These are phyloP conservation scores for Agelaius phoeniceus DNA, from an alignment of 2,113 vertebrate species.

Conservation along the genomic window DNA sequence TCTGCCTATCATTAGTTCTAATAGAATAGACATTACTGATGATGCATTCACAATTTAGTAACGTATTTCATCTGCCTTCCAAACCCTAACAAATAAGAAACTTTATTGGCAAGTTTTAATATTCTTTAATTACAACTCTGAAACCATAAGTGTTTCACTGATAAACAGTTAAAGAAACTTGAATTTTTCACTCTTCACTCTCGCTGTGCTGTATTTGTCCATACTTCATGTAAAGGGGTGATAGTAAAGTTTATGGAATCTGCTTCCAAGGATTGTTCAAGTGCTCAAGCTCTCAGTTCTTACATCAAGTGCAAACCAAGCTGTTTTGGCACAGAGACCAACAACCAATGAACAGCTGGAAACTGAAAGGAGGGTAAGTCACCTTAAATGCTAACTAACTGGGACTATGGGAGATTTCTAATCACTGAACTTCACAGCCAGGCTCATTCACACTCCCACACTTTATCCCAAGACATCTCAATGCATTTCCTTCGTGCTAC, in stretches of 20 bases:
- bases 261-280: neutral
- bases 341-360: neutral
- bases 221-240: neutral
- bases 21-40: neutral
- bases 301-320: neutral
- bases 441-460: neutral
- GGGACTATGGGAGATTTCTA: neutral
- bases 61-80: neutral
- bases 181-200: neutral
- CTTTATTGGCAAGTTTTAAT: conserved; percentile 6
- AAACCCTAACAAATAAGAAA: conserved; percentile 8
- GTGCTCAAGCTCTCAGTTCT: neutral
- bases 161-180: neutral
- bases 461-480: neutral
- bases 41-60: neutral
- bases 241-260: neutral
- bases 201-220: neutral
- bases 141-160: neutral
- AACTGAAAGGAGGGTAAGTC: neutral
- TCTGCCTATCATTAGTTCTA: conserved; percentile 47
- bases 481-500: neutral
- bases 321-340: neutral
- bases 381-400: neutral
- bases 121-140: neutral
- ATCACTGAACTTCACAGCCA: neutral